Conservation (phyloP, 1,140 invertebrate genomes). For the Formica exsecta region DNA sequence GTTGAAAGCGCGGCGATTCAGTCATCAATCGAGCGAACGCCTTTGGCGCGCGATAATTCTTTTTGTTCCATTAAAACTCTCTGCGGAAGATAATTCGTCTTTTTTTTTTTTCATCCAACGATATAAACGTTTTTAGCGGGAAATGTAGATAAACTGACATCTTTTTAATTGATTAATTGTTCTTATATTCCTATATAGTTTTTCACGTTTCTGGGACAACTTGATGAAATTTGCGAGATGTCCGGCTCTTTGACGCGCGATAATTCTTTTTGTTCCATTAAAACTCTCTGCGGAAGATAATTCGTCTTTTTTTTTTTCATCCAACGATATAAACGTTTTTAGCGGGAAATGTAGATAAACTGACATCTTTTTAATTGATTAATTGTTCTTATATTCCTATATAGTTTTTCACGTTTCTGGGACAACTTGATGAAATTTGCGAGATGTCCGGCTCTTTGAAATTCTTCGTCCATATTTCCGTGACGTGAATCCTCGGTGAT, state of each 20-base stretch:
- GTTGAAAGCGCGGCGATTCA: constrained; percentile 44
- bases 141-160: constrained; percentile 10
- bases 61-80: background rate
- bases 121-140: background rate
- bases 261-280: background rate
- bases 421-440: background rate
- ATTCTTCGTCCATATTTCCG: background rate
- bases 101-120: background rate
- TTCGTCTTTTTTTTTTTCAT: background rate
- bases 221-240: background rate
- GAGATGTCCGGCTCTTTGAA: background rate
- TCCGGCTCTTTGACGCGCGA: background rate
- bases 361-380: no score
- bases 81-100: no score
- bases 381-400: background rate
- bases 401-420: no score
- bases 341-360: no score
- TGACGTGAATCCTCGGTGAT: constrained; percentile 9
- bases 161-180: background rate
- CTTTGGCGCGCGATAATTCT: background rate
- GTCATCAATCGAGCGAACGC: constrained; percentile 28
- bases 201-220: background rate
- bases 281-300: background rate
- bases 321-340: no score
- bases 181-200: no score